Percentiles rank a stretch among this genome's conserved stretches.
These are phyloP conservation scores for Ophthalmolycus amberensis DNA, from an alignment of 2,113 vertebrate genomes.

Conservation along the genomic window DNA sequence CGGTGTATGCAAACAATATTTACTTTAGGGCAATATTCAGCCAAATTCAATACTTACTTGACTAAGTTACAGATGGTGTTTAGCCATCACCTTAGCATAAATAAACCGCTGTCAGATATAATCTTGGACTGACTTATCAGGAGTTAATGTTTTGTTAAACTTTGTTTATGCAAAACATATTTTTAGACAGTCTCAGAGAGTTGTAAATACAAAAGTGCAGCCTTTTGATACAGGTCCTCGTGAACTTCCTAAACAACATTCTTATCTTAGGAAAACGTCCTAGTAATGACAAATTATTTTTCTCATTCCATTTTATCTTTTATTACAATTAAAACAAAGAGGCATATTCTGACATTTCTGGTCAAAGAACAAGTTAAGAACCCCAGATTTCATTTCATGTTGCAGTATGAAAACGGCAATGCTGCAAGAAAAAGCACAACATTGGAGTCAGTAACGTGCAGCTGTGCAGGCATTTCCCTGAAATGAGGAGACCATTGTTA, in stretches of 20 bases:
- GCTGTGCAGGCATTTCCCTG: slow-evolving; percentile 8
- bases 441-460: slow-evolving; percentile 5
- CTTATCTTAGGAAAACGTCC: not conserved
- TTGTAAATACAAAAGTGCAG: slow-evolving; percentile 1
- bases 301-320: too few species aligned
- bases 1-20: slow-evolving; percentile 21
- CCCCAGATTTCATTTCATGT: not conserved
- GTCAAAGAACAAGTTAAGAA: not conserved
- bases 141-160: slow-evolving; percentile 9
- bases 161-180: slow-evolving; percentile 12
- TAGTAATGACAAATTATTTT: not conserved
- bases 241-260: not conserved
- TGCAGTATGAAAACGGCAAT: slow-evolving; percentile 1
- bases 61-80: slow-evolving; percentile 12
- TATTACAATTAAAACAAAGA: not conserved
- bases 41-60: slow-evolving; percentile 7
- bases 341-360: not conserved
- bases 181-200: slow-evolving; percentile 3
- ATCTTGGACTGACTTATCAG: slow-evolving; percentile 15
- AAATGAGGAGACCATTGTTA: not conserved
- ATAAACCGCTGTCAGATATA: slow-evolving; percentile 30
- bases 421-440: slow-evolving; percentile 11
- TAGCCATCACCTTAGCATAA: not conserved
- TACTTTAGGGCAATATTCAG: slow-evolving; percentile 18
- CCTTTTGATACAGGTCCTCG: not conserved